A percentile compares a stretch with the other conserved stretches of the same genome.
These are phyloP conservation scores for Phengaris arion DNA, from an alignment of 2,888 invertebrate genomes.

Conservation along the genomic window DNA sequence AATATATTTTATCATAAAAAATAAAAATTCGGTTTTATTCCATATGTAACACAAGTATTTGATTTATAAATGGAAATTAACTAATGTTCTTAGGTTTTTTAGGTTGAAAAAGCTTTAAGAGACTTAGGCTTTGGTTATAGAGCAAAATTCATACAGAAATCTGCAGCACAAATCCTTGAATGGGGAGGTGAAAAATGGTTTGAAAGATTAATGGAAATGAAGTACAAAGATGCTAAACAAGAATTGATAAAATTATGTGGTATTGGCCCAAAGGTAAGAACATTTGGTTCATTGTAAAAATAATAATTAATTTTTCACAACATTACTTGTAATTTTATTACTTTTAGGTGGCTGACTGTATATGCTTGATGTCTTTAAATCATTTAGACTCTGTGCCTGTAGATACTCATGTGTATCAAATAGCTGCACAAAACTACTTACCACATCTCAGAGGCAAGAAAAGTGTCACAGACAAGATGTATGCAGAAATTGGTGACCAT, in stretches of 20 bases:
- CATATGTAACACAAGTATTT: background rate
- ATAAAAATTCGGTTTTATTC: background rate
- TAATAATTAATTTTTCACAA: background rate
- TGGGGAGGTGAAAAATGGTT: slow-evolving; percentile 88
- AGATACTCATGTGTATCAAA: slow-evolving; percentile 97
- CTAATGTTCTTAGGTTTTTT: background rate
- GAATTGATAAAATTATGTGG: slow-evolving; percentile 90
- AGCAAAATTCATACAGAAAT: slow-evolving; percentile 89
- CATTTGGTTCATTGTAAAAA: slow-evolving; percentile 12
- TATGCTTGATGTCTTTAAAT: slow-evolving; percentile 96
- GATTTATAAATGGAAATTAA: background rate
- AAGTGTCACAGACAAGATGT: slow-evolving; percentile 88
- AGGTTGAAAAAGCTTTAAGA: slow-evolving; percentile 86
- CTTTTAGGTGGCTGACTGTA: slow-evolving; percentile 95
- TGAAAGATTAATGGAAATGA: slow-evolving; percentile 80
- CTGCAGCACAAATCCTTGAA: slow-evolving; percentile 83
- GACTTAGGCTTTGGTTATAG: slow-evolving; percentile 91
- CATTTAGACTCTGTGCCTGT: slow-evolving; percentile 94
- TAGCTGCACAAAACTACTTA: slow-evolving; percentile 89
- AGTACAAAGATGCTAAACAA: slow-evolving; percentile 85
- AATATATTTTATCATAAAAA: slow-evolving; percentile 2
- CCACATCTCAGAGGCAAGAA: slow-evolving; percentile 87
- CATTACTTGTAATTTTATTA: background rate
- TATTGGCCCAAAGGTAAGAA: slow-evolving; percentile 92
- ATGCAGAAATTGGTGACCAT: slow-evolving; percentile 90